A percentile compares a stretch with the other conserved stretches of the same genome.
Conservation (phyloP, 2,797 vertebrate species). For the Pseudochromis fuscus region DNA sequence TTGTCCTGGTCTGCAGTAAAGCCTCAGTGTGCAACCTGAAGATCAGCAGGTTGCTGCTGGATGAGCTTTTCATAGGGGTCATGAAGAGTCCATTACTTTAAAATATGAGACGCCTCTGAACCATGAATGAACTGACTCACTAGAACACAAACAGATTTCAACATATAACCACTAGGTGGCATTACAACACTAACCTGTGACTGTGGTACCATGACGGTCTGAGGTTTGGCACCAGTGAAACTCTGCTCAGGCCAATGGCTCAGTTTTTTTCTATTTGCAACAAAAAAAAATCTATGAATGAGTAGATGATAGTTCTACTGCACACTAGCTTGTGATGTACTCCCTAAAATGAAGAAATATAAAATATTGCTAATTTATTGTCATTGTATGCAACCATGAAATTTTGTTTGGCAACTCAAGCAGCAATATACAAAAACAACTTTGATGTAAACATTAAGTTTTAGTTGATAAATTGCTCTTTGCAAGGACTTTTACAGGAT, state of each 20-base stretch:
- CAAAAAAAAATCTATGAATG: neutral
- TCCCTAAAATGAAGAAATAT: neutral
- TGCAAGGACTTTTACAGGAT: neutral
- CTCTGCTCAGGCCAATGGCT: neutral
- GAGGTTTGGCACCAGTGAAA: neutral
- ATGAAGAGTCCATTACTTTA: neutral
- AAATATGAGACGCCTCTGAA: too few relatives aligned
- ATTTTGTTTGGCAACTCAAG: too few relatives aligned
- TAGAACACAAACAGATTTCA: neutral
- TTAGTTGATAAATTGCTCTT: neutral
- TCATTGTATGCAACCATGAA: too few relatives aligned
- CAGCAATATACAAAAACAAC: too few relatives aligned
- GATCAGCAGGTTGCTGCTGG: neutral
- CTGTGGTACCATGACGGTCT: neutral
- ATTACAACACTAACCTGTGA: slow-evolving; percentile 4
- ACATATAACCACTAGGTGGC: slow-evolving; percentile 52
- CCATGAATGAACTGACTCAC: too few relatives aligned
- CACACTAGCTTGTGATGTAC: too few relatives aligned
- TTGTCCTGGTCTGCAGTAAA: too few relatives aligned
- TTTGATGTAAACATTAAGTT: neutral
- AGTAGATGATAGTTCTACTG: neutral
- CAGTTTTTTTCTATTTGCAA: neutral
- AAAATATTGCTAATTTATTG: too few relatives aligned
- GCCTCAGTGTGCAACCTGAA: neutral
- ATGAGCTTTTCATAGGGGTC: neutral